A percentile compares a stretch with the other conserved stretches of the same genome.
These are phyloP conservation scores for Orthonyx spaldingii DNA, from an alignment of 2,113 vertebrate genomes.

Conservation along the genomic window DNA sequence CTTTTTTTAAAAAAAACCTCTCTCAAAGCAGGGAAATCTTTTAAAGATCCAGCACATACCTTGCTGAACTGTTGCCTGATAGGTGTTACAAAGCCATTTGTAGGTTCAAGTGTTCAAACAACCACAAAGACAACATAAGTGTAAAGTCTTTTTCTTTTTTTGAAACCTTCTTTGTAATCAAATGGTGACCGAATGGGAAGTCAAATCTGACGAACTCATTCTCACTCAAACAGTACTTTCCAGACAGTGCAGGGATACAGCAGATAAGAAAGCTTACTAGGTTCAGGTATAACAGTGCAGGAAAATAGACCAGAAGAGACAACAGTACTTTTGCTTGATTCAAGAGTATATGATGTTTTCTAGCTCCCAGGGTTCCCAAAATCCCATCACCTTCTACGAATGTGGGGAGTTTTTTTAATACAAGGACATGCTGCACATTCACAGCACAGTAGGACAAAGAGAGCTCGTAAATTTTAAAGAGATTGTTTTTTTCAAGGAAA, in stretches of 20 bases:
- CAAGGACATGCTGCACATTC: background rate
- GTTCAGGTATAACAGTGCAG: background rate
- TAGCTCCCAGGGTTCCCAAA: background rate
- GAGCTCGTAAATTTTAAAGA: background rate
- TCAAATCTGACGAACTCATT: background rate
- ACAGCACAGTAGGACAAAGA: background rate
- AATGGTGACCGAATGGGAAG: background rate
- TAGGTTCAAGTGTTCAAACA: background rate
- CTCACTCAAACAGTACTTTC: background rate
- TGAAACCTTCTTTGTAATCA: background rate
- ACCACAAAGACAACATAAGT: background rate
- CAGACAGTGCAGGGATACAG: background rate
- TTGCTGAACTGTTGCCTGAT: background rate
- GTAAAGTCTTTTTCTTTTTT: background rate
- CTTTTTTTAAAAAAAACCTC: background rate
- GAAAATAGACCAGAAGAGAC: background rate
- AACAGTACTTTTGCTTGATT: background rate
- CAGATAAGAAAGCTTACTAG: background rate
- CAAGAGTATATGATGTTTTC: background rate
- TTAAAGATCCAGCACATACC: constrained; percentile 19
- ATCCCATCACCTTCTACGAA: background rate
- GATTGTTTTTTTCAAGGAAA: background rate
- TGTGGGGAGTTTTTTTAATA: background rate
- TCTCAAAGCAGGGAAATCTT: background rate
- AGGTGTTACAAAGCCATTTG: background rate